Evolutionary conservation across 2,797 vertebrate genomes (phyloP), one percentile per base, ranked within the genome.

Genomic region (Anguilla marmorata): DNA sequence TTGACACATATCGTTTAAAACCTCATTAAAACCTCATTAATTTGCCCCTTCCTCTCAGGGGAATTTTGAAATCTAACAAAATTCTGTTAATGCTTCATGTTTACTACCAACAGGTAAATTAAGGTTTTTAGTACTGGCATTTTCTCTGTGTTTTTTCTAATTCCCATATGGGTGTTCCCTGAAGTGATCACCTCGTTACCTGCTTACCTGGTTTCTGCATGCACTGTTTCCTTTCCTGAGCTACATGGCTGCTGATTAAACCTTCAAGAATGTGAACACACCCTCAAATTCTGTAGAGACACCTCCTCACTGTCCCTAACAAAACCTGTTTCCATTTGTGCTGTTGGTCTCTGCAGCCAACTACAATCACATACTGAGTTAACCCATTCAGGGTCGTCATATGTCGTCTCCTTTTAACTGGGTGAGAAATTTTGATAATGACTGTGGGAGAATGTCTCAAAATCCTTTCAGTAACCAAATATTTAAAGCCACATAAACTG

Each of bases 191-290:
- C 80, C 27, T 58, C 58, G 24, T 89, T 92, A 85, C 69, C 27
- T 89, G 24, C 21, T 52, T 52, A 11, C 50, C 50, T 52, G 87
- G 63, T 86, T 85, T 89, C 1, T 88, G 50, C 86, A 66, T 89
- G 58, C 19, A 30, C 16, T n/a, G 16, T 85, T 88, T 16, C 60
- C 79, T 72, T 87, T 33, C 88, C 86, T 88, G 66, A 86, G 79
- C 33, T 82, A 30, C 30, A 80, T 63, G 45, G 11, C 72, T 48
- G 86, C 63, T 92, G 88, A 93, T 92, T 90, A 88, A 92, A 52
- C 90, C 86, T 86, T 41, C 86, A 87, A 95, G 95, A 96, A 96
- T 96, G 94, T 92, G 93, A 91, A 93, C 96, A 95, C 94, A 91
- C 96, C 96, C 92, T 58, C 8, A 37, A 56, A 91, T 88, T 86